These are phyloP conservation scores for Synanthedon vespiformis DNA, from an alignment of 2,888 invertebrate species.

Conservation along the genomic window DNA sequence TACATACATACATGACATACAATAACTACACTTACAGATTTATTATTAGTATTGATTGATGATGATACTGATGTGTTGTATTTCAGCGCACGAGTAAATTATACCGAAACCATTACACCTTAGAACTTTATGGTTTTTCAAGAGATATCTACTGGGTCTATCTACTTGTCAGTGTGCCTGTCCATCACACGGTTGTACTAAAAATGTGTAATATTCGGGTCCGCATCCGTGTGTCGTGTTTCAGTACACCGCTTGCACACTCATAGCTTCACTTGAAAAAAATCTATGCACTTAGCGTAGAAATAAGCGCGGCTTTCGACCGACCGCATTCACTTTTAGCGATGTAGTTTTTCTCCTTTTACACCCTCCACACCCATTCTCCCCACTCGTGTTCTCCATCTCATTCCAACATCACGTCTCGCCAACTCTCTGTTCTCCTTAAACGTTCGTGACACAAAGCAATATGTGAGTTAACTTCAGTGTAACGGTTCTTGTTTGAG, in stretches of 20 bases:
- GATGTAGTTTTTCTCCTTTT: conserved; percentile 70
- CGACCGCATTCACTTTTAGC: conserved; percentile 72
- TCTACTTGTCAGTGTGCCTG: no score
- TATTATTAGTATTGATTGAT: no score
- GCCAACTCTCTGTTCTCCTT: conserved; percentile 52
- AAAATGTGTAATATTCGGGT: not conserved
- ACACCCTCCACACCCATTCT: conserved; percentile 63
- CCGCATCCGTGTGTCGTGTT: not conserved
- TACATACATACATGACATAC: no score
- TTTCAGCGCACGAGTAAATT: no score
- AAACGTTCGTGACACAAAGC: conserved; percentile 69
- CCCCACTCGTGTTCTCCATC: conserved; percentile 47
- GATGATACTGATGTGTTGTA: no score
- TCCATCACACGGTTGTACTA: no score
- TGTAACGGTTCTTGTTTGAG: conserved; percentile 70
- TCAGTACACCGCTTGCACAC: conserved; percentile 15
- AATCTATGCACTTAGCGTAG: conserved; percentile 68
- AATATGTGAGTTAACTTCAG: conserved; percentile 70
- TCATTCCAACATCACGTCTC: conserved; percentile 45
- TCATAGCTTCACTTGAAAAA: conserved; percentile 63
- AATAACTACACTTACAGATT: no score
- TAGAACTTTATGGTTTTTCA: no score
- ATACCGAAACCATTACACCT: no score
- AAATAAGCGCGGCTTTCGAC: conserved; percentile 69
- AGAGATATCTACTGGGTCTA: no score